These are phyloP conservation scores for Smittia sp. DNA, from an alignment of 2,888 invertebrate species.

Conservation along the genomic window DNA sequence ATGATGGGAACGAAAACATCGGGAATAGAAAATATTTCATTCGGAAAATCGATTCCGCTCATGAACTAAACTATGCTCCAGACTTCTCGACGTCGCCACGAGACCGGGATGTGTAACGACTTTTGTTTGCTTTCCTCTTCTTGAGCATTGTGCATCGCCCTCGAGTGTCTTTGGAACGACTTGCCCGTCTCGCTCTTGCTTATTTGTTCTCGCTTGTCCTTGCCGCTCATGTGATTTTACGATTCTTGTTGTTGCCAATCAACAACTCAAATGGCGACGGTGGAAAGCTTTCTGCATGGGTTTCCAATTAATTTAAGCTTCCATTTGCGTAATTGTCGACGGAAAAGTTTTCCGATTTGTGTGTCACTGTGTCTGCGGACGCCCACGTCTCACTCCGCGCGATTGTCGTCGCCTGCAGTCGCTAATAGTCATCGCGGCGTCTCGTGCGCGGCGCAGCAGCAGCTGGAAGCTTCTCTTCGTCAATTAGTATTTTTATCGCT, in stretches of 20 bases:
- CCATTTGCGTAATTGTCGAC: background rate
- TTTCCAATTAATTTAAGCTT: background rate
- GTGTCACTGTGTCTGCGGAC: slow-evolving; percentile 28
- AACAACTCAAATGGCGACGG: background rate
- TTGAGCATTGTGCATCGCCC: slow-evolving; percentile 27
- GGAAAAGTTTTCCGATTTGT: slow-evolving; percentile 11
- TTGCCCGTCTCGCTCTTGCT: background rate
- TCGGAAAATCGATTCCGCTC: slow-evolving; percentile 29
- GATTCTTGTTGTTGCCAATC: slow-evolving; percentile 10
- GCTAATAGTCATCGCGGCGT: background rate
- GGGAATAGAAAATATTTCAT: background rate
- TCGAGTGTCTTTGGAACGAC: background rate
- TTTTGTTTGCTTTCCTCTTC: slow-evolving; percentile 4
- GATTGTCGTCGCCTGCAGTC: slow-evolving; percentile 1
- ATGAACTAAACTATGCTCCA: slow-evolving; percentile 34
- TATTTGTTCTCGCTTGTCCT: background rate
- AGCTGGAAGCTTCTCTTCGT: background rate
- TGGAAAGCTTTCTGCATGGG: background rate
- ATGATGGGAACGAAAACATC: slow-evolving; percentile 7
- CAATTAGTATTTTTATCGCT: slow-evolving; percentile 1
- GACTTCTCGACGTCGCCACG: slow-evolving; percentile 37
- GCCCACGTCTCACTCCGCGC: background rate
- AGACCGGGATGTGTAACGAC: slow-evolving; percentile 6
- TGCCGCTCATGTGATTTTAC: background rate
- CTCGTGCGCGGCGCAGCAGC: background rate